These are phyloP conservation scores for Colistium nudipinnis DNA, from an alignment of 2,113 vertebrate species.

Conservation along the genomic window DNA sequence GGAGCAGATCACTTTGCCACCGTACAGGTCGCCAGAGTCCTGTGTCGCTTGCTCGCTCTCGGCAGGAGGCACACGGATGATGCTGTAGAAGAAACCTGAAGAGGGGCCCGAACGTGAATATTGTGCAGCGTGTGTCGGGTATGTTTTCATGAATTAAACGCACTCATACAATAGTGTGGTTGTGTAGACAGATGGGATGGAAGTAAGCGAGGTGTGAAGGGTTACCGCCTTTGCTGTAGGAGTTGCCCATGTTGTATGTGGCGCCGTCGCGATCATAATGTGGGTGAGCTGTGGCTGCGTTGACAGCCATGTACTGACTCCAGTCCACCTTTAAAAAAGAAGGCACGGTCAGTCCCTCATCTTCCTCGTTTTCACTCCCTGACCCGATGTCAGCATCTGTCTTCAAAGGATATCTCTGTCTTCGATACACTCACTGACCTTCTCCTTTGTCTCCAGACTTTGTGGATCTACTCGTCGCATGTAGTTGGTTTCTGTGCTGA, in stretches of 20 bases:
- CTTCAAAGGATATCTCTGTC: not conserved
- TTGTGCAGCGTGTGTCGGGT: not conserved
- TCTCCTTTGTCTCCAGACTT: conserved; percentile 88
- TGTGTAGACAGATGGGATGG: not conserved
- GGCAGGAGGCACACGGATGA: conserved; percentile 86
- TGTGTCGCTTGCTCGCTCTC: conserved; percentile 66
- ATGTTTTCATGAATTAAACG: not conserved
- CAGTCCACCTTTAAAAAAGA: conserved; percentile 88
- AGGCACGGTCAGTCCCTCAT: not conserved
- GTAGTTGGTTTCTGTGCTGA: conserved; percentile 88
- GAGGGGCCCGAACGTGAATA: not conserved
- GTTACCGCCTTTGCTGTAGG: conserved; percentile 82
- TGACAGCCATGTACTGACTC: conserved; percentile 90
- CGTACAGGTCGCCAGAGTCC: conserved; percentile 78
- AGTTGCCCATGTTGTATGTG: conserved; percentile 94
- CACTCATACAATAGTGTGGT: not conserved
- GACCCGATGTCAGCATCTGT: not conserved
- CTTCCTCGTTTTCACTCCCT: not conserved
- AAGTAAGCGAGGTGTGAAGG: not conserved
- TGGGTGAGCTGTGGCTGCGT: conserved; percentile 92
- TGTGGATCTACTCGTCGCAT: conserved; percentile 89
- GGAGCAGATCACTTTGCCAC: conserved; percentile 87
- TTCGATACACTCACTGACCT: conserved; percentile 77
- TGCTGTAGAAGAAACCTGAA: conserved; percentile 88
- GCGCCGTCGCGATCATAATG: conserved; percentile 92